A percentile compares a stretch with the other conserved stretches of the same genome.
Conservation (phyloP, 92 coral and sea anemone species). For the Hydrozoanthus gracilis region DNA sequence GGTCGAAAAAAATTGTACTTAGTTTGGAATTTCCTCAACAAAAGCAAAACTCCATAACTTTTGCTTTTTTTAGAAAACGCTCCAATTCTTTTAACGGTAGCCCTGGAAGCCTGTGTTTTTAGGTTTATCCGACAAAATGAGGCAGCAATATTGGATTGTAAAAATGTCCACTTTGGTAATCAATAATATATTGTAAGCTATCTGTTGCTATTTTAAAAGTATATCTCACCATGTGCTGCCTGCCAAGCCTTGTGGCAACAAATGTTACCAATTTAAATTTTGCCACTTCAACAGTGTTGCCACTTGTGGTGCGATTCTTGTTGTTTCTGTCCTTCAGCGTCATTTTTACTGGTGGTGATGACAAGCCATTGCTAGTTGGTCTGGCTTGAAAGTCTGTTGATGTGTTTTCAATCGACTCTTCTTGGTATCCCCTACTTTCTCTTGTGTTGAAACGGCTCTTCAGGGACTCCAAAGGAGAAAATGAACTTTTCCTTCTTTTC, state of each 20-base stretch:
- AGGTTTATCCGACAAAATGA: not conserved
- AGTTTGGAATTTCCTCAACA: no score
- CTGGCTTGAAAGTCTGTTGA: constrained; percentile 10
- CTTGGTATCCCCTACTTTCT: not conserved
- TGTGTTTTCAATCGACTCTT: constrained; percentile 11
- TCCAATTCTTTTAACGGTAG: no score
- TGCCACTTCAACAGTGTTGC: not conserved
- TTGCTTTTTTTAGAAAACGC: no score
- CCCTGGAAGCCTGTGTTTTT: no score
- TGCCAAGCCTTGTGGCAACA: constrained; percentile 80
- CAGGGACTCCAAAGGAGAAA: constrained; percentile 38
- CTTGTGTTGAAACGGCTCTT: constrained; percentile 20
- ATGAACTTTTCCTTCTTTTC: constrained; percentile 24
- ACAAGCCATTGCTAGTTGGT: not conserved
- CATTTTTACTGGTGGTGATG: constrained; percentile 28
- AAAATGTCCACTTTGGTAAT: not conserved
- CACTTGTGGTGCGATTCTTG: not conserved
- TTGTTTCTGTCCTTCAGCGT: not conserved
- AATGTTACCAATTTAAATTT: constrained; percentile 59
- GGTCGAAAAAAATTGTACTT: no score
- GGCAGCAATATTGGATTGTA: not conserved
- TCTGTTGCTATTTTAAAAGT: not conserved
- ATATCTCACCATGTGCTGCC: constrained; percentile 72
- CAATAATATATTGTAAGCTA: not conserved
- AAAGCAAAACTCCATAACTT: no score